phyloP scores from a whole-genome alignment of 1,140 invertebrate species.

The Leptinotarsa lineolata region DNA sequence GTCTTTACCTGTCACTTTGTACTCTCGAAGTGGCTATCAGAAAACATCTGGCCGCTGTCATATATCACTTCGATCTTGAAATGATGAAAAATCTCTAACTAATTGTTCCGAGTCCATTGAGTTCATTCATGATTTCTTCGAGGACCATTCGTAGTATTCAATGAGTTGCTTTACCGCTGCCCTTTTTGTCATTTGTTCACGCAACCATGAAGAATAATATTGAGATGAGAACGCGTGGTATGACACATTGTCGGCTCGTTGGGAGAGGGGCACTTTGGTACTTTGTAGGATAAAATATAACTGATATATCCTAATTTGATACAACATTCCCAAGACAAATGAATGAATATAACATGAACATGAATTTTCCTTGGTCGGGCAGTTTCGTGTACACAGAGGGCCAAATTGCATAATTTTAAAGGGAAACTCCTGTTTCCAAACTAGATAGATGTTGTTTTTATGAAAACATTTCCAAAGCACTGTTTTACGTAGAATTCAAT shows the following conservation, averaged over 20 bases:
- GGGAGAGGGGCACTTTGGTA: neutral
- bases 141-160: slow-evolving; percentile 31
- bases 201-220: slow-evolving; percentile 29
- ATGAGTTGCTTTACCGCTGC: slow-evolving; percentile 31
- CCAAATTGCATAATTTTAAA: no score
- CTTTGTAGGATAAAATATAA: neutral
- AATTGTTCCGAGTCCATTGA: slow-evolving; percentile 44
- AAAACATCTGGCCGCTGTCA: slow-evolving; percentile 36
- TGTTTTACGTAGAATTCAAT: no score
- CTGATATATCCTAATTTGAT: neutral
- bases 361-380: no score
- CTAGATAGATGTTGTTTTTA: no score
- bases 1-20: neutral
- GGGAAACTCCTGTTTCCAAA: no score
- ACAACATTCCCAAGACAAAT: no score
- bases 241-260: slow-evolving; percentile 17
- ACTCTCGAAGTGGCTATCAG: slow-evolving; percentile 9
- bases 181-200: slow-evolving; percentile 36
- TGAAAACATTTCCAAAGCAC: no score
- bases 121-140: slow-evolving; percentile 22
- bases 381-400: no score
- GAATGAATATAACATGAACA: no score
- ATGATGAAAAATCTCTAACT: slow-evolving; percentile 51
- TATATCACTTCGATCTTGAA: slow-evolving; percentile 46
- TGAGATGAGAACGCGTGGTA: slow-evolving; percentile 18